phyloP scores from a whole-genome alignment of 2,113 vertebrate species.

The human region GRCh38 chrX:53728001-53728500 shows the following conservation, averaged over 20 bases:
- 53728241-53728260: neutral
- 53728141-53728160: neutral
- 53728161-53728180: conserved; percentile 16
- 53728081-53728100: neutral
- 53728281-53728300: neutral
- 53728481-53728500: neutral
- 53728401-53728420: neutral
- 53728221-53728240: neutral
- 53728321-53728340: neutral
- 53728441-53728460: conserved; percentile 10
- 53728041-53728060: neutral
- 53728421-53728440: neutral
- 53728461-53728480: neutral
- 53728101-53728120: neutral
- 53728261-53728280: neutral
- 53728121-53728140: neutral
- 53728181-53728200: neutral
- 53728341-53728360: neutral
- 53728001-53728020: neutral
- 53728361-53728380: neutral
- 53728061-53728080: neutral
- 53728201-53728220: conserved; percentile 28
- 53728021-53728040: neutral
- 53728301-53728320: neutral
- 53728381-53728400: neutral